Conservation (phyloP, 2,888 invertebrate species). For the Lymantria monacha region DNA sequence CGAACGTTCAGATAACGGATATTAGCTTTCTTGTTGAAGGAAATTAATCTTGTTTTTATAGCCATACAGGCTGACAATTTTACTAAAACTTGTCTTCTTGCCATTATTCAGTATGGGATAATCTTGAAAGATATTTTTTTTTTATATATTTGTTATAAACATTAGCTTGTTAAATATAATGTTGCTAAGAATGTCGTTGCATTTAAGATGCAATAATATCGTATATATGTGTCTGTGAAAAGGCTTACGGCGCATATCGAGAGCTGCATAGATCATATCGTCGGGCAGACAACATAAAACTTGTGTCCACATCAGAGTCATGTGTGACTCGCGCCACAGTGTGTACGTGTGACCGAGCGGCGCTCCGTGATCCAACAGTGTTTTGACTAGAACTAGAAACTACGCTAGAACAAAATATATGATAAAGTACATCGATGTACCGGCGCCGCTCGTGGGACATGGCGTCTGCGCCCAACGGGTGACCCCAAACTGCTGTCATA, state of each 20-base stretch:
- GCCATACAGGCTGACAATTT: no score
- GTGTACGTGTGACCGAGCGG: slow-evolving; percentile 9
- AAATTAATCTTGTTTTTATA: no score
- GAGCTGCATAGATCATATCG: slow-evolving; percentile 55
- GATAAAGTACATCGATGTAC: slow-evolving; percentile 14
- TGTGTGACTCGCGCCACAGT: slow-evolving; percentile 58
- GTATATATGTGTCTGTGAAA: background rate
- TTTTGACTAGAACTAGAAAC: slow-evolving; percentile 44
- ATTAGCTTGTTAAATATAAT: no score
- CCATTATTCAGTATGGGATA: no score
- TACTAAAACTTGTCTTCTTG: no score
- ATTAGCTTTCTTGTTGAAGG: no score
- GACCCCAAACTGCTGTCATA: background rate
- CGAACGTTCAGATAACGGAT: no score
- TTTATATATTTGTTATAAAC: no score
- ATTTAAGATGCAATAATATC: background rate
- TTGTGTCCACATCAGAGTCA: slow-evolving; percentile 53
- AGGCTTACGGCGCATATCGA: slow-evolving; percentile 45
- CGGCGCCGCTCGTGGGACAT: slow-evolving; percentile 10
- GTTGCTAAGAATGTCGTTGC: no score
- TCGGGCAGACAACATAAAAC: slow-evolving; percentile 53
- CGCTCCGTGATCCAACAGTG: slow-evolving; percentile 37
- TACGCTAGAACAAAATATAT: slow-evolving; percentile 33
- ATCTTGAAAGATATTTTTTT: no score
- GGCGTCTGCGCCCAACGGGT: background rate